A percentile compares a stretch with the other conserved stretches of the same genome.
Conservation (phyloP, 1,140 invertebrate genomes). For the Rhagoletis zephyria region DNA sequence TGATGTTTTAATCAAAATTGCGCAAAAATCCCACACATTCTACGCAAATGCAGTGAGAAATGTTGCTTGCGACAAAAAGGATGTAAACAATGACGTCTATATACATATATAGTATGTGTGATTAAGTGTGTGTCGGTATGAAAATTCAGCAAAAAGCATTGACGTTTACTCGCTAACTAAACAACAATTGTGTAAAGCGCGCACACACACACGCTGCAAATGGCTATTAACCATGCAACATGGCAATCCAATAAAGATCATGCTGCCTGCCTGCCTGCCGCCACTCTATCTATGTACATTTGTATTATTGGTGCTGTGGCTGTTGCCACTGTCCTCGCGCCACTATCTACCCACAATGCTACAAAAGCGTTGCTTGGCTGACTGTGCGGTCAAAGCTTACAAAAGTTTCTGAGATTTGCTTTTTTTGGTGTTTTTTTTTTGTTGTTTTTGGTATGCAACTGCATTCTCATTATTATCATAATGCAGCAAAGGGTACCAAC, state of each 20-base stretch:
- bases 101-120: neutral
- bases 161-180: neutral
- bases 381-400: neutral
- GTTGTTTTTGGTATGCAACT: no score
- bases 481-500: neutral
- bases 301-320: no score
- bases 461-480: neutral
- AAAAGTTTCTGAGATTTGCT: neutral
- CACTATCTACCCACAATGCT: neutral
- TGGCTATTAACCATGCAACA: conserved; percentile 45
- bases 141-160: neutral
- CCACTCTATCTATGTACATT: no score
- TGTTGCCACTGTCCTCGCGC: neutral
- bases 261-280: no score
- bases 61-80: conserved; percentile 41
- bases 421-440: no score
- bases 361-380: neutral
- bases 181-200: neutral
- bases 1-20: conserved; percentile 52
- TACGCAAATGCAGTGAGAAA: conserved; percentile 32
- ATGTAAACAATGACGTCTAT: neutral
- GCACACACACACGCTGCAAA: conserved; percentile 20
- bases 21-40: conserved; percentile 40
- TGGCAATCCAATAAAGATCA: conserved; percentile 37
- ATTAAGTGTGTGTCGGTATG: neutral